A percentile compares a stretch with the other conserved stretches of the same genome.
phyloP scores from a whole-genome alignment of 2,113 vertebrate species.

The Octodon degus region DNA sequence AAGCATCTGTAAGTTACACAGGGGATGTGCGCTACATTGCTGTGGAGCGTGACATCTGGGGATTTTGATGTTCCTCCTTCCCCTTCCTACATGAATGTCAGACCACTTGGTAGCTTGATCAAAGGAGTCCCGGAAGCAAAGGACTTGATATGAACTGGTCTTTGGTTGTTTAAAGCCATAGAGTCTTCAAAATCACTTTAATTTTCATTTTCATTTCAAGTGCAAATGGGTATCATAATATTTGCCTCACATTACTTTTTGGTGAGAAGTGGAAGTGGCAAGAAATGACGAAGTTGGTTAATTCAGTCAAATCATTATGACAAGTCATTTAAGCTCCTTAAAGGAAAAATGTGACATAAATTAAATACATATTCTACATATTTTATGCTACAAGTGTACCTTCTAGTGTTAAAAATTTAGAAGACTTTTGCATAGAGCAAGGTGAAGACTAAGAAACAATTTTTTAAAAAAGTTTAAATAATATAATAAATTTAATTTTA shows the following conservation, averaged over 20 bases:
- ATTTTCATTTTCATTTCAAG: slow-evolving; percentile 26
- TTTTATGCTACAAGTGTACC: background rate
- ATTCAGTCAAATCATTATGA: slow-evolving; percentile 35
- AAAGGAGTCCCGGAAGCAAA: background rate
- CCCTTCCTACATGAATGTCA: background rate
- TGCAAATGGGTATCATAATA: slow-evolving; percentile 16
- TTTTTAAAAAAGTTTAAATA: background rate
- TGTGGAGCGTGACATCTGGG: background rate
- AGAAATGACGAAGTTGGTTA: slow-evolving; percentile 22
- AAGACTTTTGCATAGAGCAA: background rate
- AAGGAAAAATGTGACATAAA: background rate
- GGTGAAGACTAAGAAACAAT: background rate
- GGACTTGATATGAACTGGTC: background rate
- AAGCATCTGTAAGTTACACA: background rate
- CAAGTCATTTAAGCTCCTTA: slow-evolving; percentile 25
- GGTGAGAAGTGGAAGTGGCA: background rate
- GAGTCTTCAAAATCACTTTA: slow-evolving; percentile 14
- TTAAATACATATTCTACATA: background rate
- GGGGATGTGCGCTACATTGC: background rate
- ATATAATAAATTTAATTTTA: background rate
- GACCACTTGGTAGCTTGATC: background rate
- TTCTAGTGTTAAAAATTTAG: slow-evolving; percentile 19
- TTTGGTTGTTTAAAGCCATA: background rate
- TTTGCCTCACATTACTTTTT: slow-evolving; percentile 25
- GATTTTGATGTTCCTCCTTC: background rate